Evolutionary conservation across 2,888 invertebrate genomes (phyloP).

Genomic region (Cyaniris semiargus): DNA sequence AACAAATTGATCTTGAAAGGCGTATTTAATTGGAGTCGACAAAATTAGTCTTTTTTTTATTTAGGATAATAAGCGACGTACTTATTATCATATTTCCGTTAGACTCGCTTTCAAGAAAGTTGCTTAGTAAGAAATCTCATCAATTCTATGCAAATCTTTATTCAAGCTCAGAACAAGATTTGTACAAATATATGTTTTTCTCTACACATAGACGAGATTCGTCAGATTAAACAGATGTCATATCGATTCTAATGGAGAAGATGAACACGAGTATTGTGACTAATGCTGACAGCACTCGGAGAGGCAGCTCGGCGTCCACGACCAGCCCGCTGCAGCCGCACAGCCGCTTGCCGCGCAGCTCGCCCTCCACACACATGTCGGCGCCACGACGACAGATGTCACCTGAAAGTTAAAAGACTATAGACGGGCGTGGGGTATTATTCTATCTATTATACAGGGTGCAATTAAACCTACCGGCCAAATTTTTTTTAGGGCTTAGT

Average conservation of each 20-base stretch:
- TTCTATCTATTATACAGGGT: too few relatives aligned
- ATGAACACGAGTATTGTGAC: conserved; percentile 6
- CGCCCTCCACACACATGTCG: conserved; percentile 5
- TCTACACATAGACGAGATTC: too few relatives aligned
- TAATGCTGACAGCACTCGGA: not conserved
- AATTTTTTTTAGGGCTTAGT: too few relatives aligned
- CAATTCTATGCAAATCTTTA: too few relatives aligned
- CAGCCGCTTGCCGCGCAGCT: not conserved
- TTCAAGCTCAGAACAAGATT: too few relatives aligned
- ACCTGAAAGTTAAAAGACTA: not conserved
- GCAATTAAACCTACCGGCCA: too few relatives aligned
- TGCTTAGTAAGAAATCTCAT: too few relatives aligned
- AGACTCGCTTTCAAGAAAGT: too few relatives aligned
- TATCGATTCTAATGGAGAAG: not conserved
- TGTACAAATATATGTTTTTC: too few relatives aligned
- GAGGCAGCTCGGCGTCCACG: not conserved
- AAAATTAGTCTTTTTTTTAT: not conserved
- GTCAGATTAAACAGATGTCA: not conserved
- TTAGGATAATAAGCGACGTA: too few relatives aligned
- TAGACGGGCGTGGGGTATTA: too few relatives aligned
- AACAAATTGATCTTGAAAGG: not conserved
- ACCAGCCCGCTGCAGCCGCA: not conserved
- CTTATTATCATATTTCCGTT: too few relatives aligned
- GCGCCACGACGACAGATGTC: not conserved
- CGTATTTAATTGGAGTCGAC: not conserved